phyloP scores from a whole-genome alignment of 2,888 invertebrate genomes.

The Xiphydria camelus region DNA sequence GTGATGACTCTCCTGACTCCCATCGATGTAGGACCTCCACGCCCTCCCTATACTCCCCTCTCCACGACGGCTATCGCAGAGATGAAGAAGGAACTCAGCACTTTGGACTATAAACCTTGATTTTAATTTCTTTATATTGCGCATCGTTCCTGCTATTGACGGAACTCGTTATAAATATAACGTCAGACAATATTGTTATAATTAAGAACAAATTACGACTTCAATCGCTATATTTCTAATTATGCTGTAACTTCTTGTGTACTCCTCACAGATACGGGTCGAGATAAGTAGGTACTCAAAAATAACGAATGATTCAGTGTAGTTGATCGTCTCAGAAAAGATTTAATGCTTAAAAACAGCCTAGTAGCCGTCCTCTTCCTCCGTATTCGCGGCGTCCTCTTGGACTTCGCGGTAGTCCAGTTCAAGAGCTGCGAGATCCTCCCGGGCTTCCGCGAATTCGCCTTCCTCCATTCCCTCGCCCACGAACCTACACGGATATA shows the following conservation, averaged over 20 bases:
- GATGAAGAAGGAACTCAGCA: constrained; percentile 42
- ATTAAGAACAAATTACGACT: too few relatives aligned
- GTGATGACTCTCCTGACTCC: constrained; percentile 68
- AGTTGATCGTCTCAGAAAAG: too few relatives aligned
- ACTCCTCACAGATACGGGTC: too few relatives aligned
- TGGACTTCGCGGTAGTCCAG: constrained; percentile 47
- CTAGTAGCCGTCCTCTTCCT: constrained; percentile 42
- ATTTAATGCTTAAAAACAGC: background rate
- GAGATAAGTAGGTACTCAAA: too few relatives aligned
- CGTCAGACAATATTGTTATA: too few relatives aligned
- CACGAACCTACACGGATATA: constrained; percentile 33
- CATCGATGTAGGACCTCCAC: constrained; percentile 66
- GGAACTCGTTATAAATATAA: too few relatives aligned
- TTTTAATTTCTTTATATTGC: too few relatives aligned
- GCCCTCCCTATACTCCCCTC: constrained; percentile 63
- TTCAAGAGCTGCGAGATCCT: constrained; percentile 45
- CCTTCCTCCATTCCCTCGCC: constrained; percentile 48
- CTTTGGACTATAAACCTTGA: constrained; percentile 10
- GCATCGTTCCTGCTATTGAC: too few relatives aligned
- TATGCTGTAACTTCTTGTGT: too few relatives aligned
- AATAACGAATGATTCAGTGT: too few relatives aligned
- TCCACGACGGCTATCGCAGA: constrained; percentile 53
- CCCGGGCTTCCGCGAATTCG: constrained; percentile 44
- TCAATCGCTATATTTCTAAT: too few relatives aligned
- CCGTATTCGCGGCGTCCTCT: constrained; percentile 39